Base-by-base conservation (phyloP, 2,888 invertebrate genomes). In the Sialis lutaria region DNA sequence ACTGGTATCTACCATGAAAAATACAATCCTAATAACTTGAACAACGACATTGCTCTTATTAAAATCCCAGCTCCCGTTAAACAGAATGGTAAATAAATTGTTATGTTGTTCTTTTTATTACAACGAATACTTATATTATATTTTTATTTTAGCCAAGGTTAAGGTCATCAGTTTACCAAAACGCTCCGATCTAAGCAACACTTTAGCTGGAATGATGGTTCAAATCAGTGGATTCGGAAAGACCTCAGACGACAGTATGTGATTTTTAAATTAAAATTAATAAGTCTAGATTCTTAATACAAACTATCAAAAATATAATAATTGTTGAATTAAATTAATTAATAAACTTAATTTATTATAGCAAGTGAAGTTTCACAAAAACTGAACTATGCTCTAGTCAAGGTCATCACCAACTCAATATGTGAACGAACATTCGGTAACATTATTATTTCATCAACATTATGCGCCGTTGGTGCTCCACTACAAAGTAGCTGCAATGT, bases 401-500 rank as follows among this genome's bases (percentile, higher is more conserved):
- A 22, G 22, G 22, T 22, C 22, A 22, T 22, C 22, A 22, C 22
- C 22, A 22, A 22, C 22, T 22, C 22, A 2, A 4, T 22, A 22
- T 22, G 22, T 22, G 2, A 22, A 22, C 22, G 4, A 22, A 22
- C 22, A 22, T 22, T 22, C 22, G 22, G 22, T 22, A 22, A 4
- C 22, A 2, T 2, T 22, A 22, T 22, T 22, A 22, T 22, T 22
- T 7, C 43, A 33, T 52, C 52, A 13, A 56, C 57, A 30, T 12
- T 62, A 6, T 62, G 62, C 53, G 51, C 51, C 37, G 47, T 44
- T 39, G 56, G 56, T 8, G 37, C 47, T 9, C 55, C 55, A 12
- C 48, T 53, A 40, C 54, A 56, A 45, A 56, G 57, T 49, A 57
- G 58, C 35, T 61, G 60, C 54, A 57, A 54, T 46, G 61, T 59